These are phyloP conservation scores for Acleris emargana DNA, from an alignment of 2,888 invertebrate species.

Conservation along the genomic window DNA sequence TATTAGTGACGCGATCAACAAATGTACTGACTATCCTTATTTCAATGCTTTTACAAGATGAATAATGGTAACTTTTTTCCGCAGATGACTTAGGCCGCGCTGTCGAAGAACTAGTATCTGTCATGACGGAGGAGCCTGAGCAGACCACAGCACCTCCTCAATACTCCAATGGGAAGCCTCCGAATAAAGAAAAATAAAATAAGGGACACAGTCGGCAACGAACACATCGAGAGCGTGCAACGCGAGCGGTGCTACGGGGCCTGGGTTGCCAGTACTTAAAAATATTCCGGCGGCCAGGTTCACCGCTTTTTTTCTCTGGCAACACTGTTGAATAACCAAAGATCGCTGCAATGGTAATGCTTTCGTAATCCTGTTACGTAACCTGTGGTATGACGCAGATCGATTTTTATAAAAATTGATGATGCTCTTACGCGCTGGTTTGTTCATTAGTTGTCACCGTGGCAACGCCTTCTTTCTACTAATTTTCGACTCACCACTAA, in stretches of 20 bases:
- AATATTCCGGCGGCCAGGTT: conserved; percentile 38
- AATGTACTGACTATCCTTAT: too few relatives aligned
- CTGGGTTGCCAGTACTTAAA: conserved; percentile 45
- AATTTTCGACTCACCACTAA: conserved; percentile 83
- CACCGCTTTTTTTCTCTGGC: conserved; percentile 57
- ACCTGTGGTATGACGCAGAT: conserved; percentile 17
- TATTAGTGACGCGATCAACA: too few relatives aligned
- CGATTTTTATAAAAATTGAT: conserved; percentile 24
- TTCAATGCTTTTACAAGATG: too few relatives aligned
- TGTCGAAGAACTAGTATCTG: conserved; percentile 94
- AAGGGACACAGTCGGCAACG: conserved; percentile 36
- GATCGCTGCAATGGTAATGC: conserved; percentile 43
- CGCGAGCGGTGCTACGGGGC: conserved; percentile 54
- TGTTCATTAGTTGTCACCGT: conserved; percentile 39
- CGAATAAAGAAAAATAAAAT: conserved; percentile 60
- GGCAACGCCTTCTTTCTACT: conserved; percentile 50
- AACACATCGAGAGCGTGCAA: conserved; percentile 33
- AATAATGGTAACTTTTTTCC: conserved; percentile 45
- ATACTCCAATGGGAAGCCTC: conserved; percentile 77
- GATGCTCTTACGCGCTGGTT: conserved; percentile 14
- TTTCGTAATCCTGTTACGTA: conserved; percentile 1
- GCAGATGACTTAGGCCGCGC: conserved; percentile 93
- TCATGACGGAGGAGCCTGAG: conserved; percentile 90
- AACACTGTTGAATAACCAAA: conserved; percentile 62
- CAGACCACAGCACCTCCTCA: conserved; percentile 71